These are phyloP conservation scores for Syngnathus floridae DNA, from an alignment of 2,113 vertebrate species.

Conservation along the genomic window DNA sequence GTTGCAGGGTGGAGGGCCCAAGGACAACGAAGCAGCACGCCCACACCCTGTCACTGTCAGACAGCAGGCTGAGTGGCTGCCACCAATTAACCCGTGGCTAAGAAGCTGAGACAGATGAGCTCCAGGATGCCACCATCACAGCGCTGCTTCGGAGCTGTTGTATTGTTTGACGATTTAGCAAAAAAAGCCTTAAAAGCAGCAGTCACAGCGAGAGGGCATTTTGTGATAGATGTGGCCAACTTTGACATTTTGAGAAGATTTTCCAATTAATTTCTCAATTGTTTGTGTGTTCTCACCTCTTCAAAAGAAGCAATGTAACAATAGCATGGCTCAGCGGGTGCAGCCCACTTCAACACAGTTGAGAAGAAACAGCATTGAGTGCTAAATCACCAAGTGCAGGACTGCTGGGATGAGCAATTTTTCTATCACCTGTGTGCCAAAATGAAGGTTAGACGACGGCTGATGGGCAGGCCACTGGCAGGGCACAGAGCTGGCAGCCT, in stretches of 20 bases:
- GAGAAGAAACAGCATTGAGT: slow-evolving; percentile 35
- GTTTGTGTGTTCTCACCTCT: slow-evolving; percentile 28
- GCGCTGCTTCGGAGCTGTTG: slow-evolving; percentile 18
- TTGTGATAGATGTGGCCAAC: slow-evolving; percentile 30
- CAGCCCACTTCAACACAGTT: slow-evolving; percentile 33
- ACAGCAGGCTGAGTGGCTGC: slow-evolving; percentile 34
- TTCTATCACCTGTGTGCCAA: slow-evolving; percentile 57
- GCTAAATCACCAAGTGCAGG: slow-evolving; percentile 34
- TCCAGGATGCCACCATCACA: slow-evolving; percentile 21
- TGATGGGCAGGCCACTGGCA: slow-evolving; percentile 45
- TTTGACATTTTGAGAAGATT: slow-evolving; percentile 42
- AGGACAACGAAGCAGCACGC: slow-evolving; percentile 41
- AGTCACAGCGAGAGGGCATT: slow-evolving; percentile 20
- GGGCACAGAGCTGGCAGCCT: slow-evolving; percentile 54
- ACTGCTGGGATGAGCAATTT: slow-evolving; percentile 42
- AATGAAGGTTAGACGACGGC: slow-evolving; percentile 55
- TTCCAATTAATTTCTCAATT: slow-evolving; percentile 31
- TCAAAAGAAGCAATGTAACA: slow-evolving; percentile 43
- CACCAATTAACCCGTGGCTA: slow-evolving; percentile 59
- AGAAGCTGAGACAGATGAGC: slow-evolving; percentile 22
- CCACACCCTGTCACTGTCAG: slow-evolving; percentile 46
- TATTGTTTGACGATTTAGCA: slow-evolving; percentile 21
- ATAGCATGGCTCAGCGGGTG: slow-evolving; percentile 43
- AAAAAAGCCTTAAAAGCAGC: neutral
- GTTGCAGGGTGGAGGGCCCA: slow-evolving; percentile 28